Base-by-base conservation (phyloP, 2,888 invertebrate genomes). In the Selenia dentaria region DNA sequence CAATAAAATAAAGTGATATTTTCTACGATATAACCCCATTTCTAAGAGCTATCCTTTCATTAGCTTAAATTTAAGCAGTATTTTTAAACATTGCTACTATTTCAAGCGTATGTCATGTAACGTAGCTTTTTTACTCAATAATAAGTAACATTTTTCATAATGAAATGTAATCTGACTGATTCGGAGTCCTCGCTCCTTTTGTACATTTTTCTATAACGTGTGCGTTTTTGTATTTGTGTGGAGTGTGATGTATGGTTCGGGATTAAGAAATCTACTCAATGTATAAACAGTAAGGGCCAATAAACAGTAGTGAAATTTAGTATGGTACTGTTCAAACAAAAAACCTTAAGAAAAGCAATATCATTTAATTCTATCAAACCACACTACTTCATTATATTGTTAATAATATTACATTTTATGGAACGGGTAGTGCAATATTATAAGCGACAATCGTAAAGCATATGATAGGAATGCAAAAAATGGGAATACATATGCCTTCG, bases 91-190 rank as follows among this genome's bases (percentile, higher is more conserved):
- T 70, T 66, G 79, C 76, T 81, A 75, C 66, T 76, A 72, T 57
- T 64, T 65, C 67, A 70, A 71, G 70, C 72, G 63, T 75, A 77
- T 51, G 51, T 54, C 54, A 31, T 67, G 68, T 70, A 70, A 67
- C 59, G 83, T 90, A 90, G 88, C 88, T 88, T 90, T 90, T 90
- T 76, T 87, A 88, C 84, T 82, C 81, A 73, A 62, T 74, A 73
- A 57, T 70, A 70, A 74, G 73, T 75, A 70, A 73, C 47, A 39
- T 67, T 74, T 37, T 74, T 74, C 68, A 63, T 49, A 56, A 68
- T 68, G 67, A 67, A 59, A 67, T 72, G 65, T 73, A 77, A 70
- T 79, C 73, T 70, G 85, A 87, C 82, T 86, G 85, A 84, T 69
- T 66, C 51, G 68, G 74, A 41, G 66, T 63, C 63, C 53, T 66